phyloP scores from a whole-genome alignment of 1,140 invertebrate genomes.

The Lasaia peninsularis region DNA sequence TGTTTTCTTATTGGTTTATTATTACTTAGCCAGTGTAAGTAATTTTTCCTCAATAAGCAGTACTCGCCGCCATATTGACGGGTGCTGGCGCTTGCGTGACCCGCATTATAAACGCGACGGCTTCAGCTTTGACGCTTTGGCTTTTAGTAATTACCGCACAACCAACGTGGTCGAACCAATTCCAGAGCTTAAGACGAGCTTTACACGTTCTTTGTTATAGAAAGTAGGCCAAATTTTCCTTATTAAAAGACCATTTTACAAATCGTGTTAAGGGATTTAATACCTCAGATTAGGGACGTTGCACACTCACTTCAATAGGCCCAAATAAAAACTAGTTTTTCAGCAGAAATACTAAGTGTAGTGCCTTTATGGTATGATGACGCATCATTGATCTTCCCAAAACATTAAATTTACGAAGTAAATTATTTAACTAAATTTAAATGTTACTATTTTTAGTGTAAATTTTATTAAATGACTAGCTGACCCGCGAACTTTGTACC shows the following conservation, averaged over 20 bases:
- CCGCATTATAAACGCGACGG: conserved; percentile 30
- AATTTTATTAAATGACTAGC: too few relatives aligned
- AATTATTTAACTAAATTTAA: too few relatives aligned
- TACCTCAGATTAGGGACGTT: too few relatives aligned
- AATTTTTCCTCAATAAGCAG: not conserved
- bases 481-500: too few relatives aligned
- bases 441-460: too few relatives aligned
- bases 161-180: not conserved
- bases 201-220: conserved; percentile 1
- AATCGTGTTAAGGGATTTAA: too few relatives aligned
- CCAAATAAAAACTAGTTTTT: too few relatives aligned
- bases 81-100: conserved; percentile 28
- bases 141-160: conserved; percentile 15
- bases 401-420: too few relatives aligned
- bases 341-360: too few relatives aligned
- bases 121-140: conserved; percentile 15
- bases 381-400: too few relatives aligned
- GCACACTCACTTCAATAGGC: too few relatives aligned
- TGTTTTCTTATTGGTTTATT: not conserved
- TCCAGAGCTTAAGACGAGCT: not conserved
- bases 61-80: conserved; percentile 28
- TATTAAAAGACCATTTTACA: not conserved
- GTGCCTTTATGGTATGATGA: too few relatives aligned
- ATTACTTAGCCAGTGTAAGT: not conserved
- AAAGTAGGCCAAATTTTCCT: not conserved